Conservation (phyloP, 2,113 vertebrate genomes). For the Myocastor coypus region DNA sequence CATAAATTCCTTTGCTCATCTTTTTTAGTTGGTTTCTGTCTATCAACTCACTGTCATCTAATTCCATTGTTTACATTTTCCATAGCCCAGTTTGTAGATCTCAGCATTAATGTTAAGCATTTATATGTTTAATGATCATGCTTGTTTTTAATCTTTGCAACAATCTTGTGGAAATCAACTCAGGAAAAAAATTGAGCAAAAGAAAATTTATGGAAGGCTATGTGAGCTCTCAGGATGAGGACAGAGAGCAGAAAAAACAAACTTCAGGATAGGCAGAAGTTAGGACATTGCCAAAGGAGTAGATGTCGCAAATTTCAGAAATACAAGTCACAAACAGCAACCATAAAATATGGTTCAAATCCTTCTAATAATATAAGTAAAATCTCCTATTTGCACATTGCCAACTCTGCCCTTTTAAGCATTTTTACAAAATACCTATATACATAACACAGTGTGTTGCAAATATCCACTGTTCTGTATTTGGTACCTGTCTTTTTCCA, state of each 20-base stretch:
- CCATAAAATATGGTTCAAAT: background rate
- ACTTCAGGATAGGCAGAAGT: background rate
- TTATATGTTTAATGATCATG: background rate
- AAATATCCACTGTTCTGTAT: background rate
- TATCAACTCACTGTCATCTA: background rate
- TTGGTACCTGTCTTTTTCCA: background rate
- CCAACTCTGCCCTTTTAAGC: background rate
- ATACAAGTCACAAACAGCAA: background rate
- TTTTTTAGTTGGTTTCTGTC: background rate
- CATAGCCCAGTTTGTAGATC: background rate
- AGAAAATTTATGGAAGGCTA: background rate
- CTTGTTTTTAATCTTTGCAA: conserved; percentile 1
- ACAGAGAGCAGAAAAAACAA: background rate
- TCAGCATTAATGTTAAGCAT: background rate
- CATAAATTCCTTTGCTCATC: background rate
- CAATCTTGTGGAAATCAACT: background rate
- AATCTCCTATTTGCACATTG: background rate
- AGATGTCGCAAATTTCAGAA: background rate
- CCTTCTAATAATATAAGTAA: background rate
- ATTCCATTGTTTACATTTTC: background rate
- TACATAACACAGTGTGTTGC: background rate
- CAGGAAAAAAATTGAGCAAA: background rate
- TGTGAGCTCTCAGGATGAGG: background rate
- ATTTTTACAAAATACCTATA: background rate
- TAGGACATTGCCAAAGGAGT: background rate